Base-by-base conservation (phyloP, 2,888 invertebrate species). In the Drosophila hawaiiensis region DNA sequence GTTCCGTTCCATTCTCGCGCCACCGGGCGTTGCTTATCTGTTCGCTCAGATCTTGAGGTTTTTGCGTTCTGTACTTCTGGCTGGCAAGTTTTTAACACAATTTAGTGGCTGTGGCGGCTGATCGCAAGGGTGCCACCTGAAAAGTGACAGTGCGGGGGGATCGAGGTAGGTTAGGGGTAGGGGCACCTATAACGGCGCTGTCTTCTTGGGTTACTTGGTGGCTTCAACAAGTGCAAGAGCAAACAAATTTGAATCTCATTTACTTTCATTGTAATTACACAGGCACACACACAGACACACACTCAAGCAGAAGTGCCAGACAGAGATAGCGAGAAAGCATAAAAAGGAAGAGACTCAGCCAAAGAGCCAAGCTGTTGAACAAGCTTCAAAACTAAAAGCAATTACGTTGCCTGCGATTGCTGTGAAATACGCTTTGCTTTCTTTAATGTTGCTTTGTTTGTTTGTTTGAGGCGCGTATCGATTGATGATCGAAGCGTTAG, bases 31-130 rank as follows among this genome's bases (percentile, higher is more conserved):
- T 62, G 80, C 75, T 88, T 88, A 88, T 88, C 87, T 79, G 37
- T 33, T 39, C 67, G 52, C 68, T 77, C 70, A 80, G 83, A 91
- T 88, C 87, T 88, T 88, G 91, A 87, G 87, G 87, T 91, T 91
- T 91, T 74, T 91, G 72, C 88, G 88, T 91, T 88, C 91, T 91
- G 88, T 91, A 80, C 73, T 78, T 78, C 70, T 74, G 83, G 82
- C 84, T 72, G 70, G 73, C 73, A 76, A 76, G 76, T 89, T 90
- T 89, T 86, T 86, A 86, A 86, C 89, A 86, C 85, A 86, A 90
- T 86, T 86, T 86, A 89, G 89, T 89, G 73, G 87, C 81, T 78
- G 78, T 61, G 70, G 70, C 70, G 61, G 56, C 73, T 73, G 78
- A 73, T 73, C 61, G 73, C 63, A 73, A 69, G 79, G 79, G 82